phyloP scores from a whole-genome alignment of 2,888 invertebrate species.

The Hyposoter didymator region DNA sequence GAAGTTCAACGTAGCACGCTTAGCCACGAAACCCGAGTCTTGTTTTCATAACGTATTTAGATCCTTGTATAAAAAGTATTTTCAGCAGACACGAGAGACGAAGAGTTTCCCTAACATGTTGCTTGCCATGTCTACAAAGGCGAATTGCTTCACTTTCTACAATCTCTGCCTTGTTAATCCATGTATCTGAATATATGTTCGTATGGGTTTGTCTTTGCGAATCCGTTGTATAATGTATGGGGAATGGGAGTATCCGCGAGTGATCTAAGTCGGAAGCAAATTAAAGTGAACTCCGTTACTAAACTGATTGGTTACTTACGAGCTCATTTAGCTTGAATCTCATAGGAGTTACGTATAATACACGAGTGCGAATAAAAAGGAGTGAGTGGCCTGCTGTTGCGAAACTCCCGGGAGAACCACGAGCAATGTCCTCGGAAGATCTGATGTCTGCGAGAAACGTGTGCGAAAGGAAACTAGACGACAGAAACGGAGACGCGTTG shows the following conservation, averaged over 20 bases:
- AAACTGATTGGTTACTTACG: conserved; percentile 36
- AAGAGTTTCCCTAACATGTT: conserved; percentile 30
- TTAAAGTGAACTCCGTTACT: conserved; percentile 61
- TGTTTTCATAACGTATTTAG: conserved; percentile 34
- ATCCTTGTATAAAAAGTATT: not conserved
- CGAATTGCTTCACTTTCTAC: conserved; percentile 79
- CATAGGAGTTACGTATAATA: conserved; percentile 50
- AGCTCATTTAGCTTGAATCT: conserved; percentile 24
- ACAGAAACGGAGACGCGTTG: conserved; percentile 34
- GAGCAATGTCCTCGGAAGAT: conserved; percentile 68
- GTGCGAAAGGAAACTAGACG: conserved; percentile 63
- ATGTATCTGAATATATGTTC: conserved; percentile 71
- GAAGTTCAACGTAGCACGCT: not conserved
- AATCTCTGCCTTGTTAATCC: conserved; percentile 81
- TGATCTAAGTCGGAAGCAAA: conserved; percentile 81
- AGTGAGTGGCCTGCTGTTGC: conserved; percentile 57
- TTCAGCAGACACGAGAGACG: conserved; percentile 12
- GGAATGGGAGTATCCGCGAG: conserved; percentile 45
- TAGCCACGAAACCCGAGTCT: not conserved
- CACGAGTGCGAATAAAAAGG: conserved; percentile 21
- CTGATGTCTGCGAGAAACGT: conserved; percentile 47
- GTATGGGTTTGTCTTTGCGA: conserved; percentile 58
- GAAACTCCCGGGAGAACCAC: conserved; percentile 57
- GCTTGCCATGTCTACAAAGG: conserved; percentile 68
- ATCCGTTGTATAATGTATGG: conserved; percentile 23